A percentile compares a stretch with the other conserved stretches of the same genome.
Conservation (phyloP, 2,113 vertebrate species). For the Oxyura jamaicensis region DNA sequence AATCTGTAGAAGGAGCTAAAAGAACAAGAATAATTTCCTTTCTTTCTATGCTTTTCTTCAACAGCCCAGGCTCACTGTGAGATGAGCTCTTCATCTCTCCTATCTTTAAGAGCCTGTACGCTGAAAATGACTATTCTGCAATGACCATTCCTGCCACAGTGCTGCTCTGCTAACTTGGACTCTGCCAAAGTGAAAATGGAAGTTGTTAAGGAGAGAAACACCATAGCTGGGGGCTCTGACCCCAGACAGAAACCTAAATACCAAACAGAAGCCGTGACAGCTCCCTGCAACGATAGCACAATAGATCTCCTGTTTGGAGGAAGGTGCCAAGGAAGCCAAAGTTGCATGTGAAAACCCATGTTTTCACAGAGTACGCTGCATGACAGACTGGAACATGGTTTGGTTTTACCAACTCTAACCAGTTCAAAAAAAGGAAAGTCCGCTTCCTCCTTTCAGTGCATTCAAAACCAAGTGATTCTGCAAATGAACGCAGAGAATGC, state of each 20-base stretch:
- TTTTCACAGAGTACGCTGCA: neutral
- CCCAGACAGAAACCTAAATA: neutral
- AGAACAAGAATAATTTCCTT: neutral
- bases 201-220: neutral
- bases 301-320: neutral
- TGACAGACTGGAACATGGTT: neutral
- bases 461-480: neutral
- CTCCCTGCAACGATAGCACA: neutral
- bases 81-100: neutral
- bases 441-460: neutral
- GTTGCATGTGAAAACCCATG: neutral
- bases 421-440: neutral
- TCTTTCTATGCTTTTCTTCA: neutral
- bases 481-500: neutral
- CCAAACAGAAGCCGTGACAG: neutral
- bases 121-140: neutral
- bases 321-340: neutral
- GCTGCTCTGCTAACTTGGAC: neutral
- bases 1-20: neutral
- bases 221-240: neutral
- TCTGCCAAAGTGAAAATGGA: neutral
- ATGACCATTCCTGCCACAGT: neutral
- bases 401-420: neutral
- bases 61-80: neutral
- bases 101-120: neutral